Percentiles rank a stretch among this genome's conserved stretches.
Evolutionary conservation across 2,797 vertebrate species (phyloP).

Genomic region (Rhinella marina): DNA sequence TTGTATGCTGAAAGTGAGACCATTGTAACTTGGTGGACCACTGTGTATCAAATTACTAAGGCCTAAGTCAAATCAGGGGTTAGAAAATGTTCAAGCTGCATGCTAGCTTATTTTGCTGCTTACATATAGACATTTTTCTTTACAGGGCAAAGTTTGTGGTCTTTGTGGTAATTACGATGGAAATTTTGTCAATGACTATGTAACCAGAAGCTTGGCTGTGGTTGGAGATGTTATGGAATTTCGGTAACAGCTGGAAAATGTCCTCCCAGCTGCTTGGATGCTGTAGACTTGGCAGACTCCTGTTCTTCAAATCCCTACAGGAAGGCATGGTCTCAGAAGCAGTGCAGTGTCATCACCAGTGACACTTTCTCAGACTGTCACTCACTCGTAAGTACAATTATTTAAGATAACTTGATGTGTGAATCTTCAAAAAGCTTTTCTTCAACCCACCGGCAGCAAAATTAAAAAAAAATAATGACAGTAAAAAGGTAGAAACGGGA

Average conservation of each 20-base stretch:
- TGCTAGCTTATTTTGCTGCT: background rate
- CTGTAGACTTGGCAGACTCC: slow-evolving; percentile 66
- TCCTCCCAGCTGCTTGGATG: slow-evolving; percentile 78
- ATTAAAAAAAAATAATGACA: background rate
- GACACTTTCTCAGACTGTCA: slow-evolving; percentile 77
- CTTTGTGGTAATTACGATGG: slow-evolving; percentile 89
- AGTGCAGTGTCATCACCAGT: slow-evolving; percentile 81
- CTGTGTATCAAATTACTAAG: too few relatives aligned
- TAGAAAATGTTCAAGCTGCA: background rate
- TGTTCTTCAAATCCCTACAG: slow-evolving; percentile 78
- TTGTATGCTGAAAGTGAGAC: too few relatives aligned
- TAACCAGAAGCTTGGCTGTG: slow-evolving; percentile 78
- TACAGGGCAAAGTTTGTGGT: slow-evolving; percentile 83
- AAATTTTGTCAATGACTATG: slow-evolving; percentile 85
- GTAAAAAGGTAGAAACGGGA: background rate
- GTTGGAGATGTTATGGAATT: slow-evolving; percentile 77
- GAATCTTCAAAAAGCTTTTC: background rate
- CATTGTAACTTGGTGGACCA: too few relatives aligned
- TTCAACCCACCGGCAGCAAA: background rate
- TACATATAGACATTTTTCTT: slow-evolving; percentile 16
- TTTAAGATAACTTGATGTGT: background rate
- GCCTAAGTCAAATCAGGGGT: too few relatives aligned
- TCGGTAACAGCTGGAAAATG: slow-evolving; percentile 87
- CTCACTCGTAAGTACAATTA: slow-evolving; percentile 70
- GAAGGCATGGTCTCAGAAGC: slow-evolving; percentile 80